Conservation (phyloP, 2,888 invertebrate genomes). For the Trichopoda pennipes region DNA sequence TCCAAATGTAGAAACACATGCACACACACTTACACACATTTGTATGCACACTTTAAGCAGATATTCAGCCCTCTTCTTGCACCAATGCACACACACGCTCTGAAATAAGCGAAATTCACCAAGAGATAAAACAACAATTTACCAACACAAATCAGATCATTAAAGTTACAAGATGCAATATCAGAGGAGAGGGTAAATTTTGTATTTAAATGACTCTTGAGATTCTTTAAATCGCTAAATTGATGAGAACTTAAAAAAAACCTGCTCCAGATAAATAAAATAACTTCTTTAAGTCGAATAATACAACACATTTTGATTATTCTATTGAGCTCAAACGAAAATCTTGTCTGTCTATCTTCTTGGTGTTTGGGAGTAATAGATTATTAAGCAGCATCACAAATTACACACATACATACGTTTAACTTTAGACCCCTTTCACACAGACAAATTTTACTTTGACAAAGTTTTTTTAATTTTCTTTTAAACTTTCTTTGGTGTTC, state of each 20-base stretch:
- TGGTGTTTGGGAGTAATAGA: no score
- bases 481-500: no score
- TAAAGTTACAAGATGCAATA: conserved; percentile 22
- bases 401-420: no score
- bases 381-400: no score
- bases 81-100: not conserved
- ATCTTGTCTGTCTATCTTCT: no score
- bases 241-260: not conserved
- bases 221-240: not conserved
- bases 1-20: conserved; percentile 1
- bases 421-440: no score
- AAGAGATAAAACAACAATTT: conserved; percentile 10
- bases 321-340: no score
- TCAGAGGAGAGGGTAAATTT: not conserved
- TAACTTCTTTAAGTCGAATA: no score
- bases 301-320: no score
- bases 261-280: no score
- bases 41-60: not conserved
- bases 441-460: no score
- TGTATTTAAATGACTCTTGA: not conserved
- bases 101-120: not conserved
- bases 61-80: not conserved
- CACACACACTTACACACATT: not conserved
- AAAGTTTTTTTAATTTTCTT: no score
- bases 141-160: conserved; percentile 20